Percentiles rank a stretch among this genome's conserved stretches.
These are phyloP conservation scores for Elysia chlorotica DNA, from an alignment of 1,140 invertebrate species.

Conservation along the genomic window DNA sequence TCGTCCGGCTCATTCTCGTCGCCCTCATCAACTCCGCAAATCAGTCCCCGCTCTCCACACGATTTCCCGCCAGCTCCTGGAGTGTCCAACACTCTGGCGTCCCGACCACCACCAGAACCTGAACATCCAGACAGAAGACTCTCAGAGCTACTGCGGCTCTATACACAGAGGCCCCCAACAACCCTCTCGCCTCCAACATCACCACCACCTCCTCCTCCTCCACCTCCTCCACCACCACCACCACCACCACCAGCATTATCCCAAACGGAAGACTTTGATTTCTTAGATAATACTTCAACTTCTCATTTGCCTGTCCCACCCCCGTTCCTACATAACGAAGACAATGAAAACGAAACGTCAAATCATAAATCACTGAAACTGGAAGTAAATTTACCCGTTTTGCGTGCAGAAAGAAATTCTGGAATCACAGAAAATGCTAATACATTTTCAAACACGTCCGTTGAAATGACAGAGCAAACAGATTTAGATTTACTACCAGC, in stretches of 20 bases:
- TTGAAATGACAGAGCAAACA: no score
- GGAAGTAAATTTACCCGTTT: not conserved
- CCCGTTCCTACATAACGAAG: no score
- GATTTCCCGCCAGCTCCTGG: not conserved
- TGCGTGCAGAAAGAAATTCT: not conserved
- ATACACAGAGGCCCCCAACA: not conserved
- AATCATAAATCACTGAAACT: not conserved
- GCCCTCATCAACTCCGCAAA: not conserved
- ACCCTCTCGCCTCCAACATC: not conserved
- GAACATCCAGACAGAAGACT: not conserved
- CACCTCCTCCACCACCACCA: not conserved
- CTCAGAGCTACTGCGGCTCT: not conserved
- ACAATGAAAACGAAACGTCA: not conserved
- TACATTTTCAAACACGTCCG: not conserved
- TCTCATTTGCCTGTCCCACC: no score
- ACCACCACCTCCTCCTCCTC: not conserved
- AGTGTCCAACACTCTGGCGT: not conserved
- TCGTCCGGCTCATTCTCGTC: constrained; percentile 9
- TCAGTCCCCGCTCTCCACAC: not conserved
- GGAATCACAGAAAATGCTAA: not conserved
- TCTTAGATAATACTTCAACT: not conserved
- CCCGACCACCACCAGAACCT: not conserved
- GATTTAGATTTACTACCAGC: not conserved
- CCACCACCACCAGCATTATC: not conserved
- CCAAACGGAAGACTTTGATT: not conserved